phyloP scores from a whole-genome alignment of 1,140 invertebrate genomes.

The Cotesia chilonis region DNA sequence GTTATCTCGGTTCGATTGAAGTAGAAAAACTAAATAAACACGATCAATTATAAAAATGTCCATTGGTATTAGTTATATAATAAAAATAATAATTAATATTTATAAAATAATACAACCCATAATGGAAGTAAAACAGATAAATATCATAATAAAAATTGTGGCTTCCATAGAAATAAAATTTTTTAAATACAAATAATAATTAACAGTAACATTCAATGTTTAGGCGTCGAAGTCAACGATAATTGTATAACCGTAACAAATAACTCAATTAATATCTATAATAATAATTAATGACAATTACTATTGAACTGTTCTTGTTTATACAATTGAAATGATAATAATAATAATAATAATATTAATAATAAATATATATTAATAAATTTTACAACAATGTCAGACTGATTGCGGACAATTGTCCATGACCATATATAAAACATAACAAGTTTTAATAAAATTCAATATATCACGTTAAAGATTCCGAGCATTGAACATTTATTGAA shows the following conservation, averaged over 20 bases:
- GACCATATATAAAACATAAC: slow-evolving; percentile 14
- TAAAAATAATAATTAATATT: slow-evolving; percentile 3
- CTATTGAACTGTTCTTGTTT: too few species aligned
- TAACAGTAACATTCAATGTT: slow-evolving; percentile 27
- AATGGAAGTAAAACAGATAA: not conserved
- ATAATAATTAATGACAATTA: too few species aligned
- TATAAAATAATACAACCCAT: too few species aligned
- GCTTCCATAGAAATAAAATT: slow-evolving; percentile 37
- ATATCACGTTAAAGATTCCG: slow-evolving; percentile 8
- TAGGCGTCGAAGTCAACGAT: slow-evolving; percentile 16
- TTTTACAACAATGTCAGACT: slow-evolving; percentile 15
- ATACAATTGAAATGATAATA: slow-evolving; percentile 2
- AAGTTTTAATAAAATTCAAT: not conserved
- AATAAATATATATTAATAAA: slow-evolving; percentile 3
- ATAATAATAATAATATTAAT: not conserved
- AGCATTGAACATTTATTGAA: slow-evolving; percentile 5
- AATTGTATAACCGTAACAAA: not conserved
- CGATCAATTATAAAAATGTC: slow-evolving; percentile 8
- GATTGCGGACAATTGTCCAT: slow-evolving; percentile 16
- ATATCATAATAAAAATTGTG: slow-evolving; percentile 23
- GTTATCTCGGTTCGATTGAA: not conserved
- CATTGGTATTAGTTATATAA: not conserved
- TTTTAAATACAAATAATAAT: slow-evolving; percentile 15
- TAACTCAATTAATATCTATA: not conserved
- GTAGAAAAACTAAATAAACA: slow-evolving; percentile 3